Evolutionary conservation across 2,113 vertebrate species (phyloP), one percentile per base, ranked within the genome.

Genomic region (Malurus melanocephalus): DNA sequence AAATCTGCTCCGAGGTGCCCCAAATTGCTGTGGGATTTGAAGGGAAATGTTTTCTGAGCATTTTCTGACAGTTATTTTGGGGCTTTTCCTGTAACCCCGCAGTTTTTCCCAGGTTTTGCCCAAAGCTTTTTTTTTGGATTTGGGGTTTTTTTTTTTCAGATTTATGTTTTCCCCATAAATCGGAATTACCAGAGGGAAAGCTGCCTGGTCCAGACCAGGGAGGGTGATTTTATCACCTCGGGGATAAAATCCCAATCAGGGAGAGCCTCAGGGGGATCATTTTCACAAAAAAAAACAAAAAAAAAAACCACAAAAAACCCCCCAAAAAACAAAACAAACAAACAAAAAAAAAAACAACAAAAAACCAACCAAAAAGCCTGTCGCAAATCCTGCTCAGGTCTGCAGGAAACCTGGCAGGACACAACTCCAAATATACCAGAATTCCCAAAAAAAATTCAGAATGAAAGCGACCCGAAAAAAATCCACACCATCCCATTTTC

Each of bases 31-130:
- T 3, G 66, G 65, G 45, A 8, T 74, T 64, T 48, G 45, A 27
- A 19, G 30, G 56, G 52, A 35, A 66, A 66, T 11, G 33, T 10
- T 7, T 3, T 9, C 22, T 14, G 33, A 8, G 4, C 2, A 0
- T 56, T 15, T 14, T 30, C 11, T 21, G 9, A 43, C 51, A 1
- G n/a, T 6, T 42, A 14, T 28, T 28, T 62, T 33, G 23, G 49
- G 40, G 43, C 43, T 48, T 7, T 56, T 60, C n/a, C 4, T 15
- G 4, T 5, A 3, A 49, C 23, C 45, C n/a, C 8, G 0, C 10
- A 3, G 21, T 49, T 30, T 57, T 28, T 62, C 30, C 46, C 45
- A 5, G 9, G 5, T 77, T 18, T 56, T 51, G 21, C 74, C 38
- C 76, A 8, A 30, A 78, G 28, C 26, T 72, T 43, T 64, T 38